A percentile compares a stretch with the other conserved stretches of the same genome.
phyloP scores from a whole-genome alignment of 2,113 vertebrate species.

The Malurus elegans region DNA sequence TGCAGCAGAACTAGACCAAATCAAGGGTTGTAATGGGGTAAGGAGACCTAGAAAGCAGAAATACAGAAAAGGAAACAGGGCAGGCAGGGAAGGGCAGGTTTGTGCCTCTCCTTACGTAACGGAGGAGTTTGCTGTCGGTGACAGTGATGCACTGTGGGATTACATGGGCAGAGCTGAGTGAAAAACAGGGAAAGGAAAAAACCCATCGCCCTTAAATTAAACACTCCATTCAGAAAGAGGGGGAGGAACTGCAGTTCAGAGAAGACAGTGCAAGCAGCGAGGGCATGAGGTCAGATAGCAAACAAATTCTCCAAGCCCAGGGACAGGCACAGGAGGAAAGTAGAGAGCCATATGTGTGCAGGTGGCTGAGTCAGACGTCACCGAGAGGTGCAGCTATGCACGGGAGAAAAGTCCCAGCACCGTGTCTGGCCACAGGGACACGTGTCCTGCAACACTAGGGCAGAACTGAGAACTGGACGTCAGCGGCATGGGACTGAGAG shows the following conservation, averaged over 20 bases:
- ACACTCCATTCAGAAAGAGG: fast-evolving
- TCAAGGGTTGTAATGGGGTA: not conserved
- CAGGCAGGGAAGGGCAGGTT: not conserved
- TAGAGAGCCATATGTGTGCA: not conserved
- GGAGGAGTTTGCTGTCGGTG: not conserved
- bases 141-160: not conserved
- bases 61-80: slow-evolving; percentile 1
- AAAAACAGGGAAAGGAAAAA: not conserved
- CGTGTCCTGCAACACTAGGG: not conserved
- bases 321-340: not conserved
- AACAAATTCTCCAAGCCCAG: not conserved
- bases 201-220: not conserved
- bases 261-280: not conserved
- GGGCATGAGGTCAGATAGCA: not conserved
- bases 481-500: fast-evolving
- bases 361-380: not conserved
- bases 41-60: slow-evolving; percentile 46
- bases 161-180: not conserved
- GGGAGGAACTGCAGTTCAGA: not conserved
- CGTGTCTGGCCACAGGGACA: fast-evolving
- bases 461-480: not conserved
- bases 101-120: not conserved
- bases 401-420: not conserved
- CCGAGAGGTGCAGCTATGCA: not conserved
- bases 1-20: not conserved